phyloP scores from a whole-genome alignment of 1,140 invertebrate species.

The Drosophila busckii region DNA sequence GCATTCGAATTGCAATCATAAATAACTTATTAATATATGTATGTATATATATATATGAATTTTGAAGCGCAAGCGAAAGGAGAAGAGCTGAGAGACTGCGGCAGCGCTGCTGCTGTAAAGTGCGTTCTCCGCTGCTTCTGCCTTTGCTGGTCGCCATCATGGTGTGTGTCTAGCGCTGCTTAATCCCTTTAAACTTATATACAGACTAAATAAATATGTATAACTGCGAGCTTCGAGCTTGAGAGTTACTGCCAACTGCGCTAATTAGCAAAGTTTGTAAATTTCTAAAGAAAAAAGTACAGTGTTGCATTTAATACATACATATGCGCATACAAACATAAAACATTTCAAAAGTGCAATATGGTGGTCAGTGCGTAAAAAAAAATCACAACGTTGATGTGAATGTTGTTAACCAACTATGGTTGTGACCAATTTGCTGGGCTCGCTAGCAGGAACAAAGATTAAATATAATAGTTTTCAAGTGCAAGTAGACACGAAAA shows the following conservation, averaged over 20 bases:
- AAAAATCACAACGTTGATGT: conserved; percentile 41
- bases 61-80: background rate
- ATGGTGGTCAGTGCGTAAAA: conserved; percentile 62
- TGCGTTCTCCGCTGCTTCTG: conserved; percentile 69
- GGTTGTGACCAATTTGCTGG: conserved; percentile 11
- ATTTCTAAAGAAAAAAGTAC: conserved; percentile 48
- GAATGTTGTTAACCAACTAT: conserved; percentile 23
- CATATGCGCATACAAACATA: conserved; percentile 19
- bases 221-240: too few relatives aligned
- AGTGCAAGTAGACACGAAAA: conserved; percentile 17
- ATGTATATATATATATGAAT: too few relatives aligned
- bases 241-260: background rate
- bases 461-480: conserved; percentile 7
- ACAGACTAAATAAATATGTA: conserved; percentile 29
- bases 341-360: conserved; percentile 55
- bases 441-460: conserved; percentile 24
- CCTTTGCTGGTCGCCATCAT: conserved; percentile 70
- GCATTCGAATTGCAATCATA: conserved; percentile 1
- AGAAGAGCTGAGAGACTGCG: conserved; percentile 2
- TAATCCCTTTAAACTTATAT: conserved; percentile 40
- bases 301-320: conserved; percentile 51
- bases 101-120: conserved; percentile 47
- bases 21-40: too few relatives aligned
- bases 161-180: conserved; percentile 33
- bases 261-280: conserved; percentile 31